Evolutionary conservation across 1,140 invertebrate species (phyloP), one percentile per base, ranked within the genome.

Genomic region (Euwallacea fornicatus): DNA sequence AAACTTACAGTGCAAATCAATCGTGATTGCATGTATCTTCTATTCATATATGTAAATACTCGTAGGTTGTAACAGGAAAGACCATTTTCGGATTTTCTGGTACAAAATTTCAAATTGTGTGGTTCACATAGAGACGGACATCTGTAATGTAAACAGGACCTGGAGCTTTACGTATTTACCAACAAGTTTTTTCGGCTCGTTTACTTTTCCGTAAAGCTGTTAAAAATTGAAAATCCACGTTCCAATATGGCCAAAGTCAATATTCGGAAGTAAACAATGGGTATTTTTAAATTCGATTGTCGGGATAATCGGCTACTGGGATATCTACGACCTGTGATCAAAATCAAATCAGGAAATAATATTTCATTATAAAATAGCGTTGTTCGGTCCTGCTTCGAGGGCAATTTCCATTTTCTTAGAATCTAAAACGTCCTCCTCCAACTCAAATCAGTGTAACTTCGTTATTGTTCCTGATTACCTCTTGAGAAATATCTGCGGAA

Each of bases 41-140:
- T 63, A 63, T 63, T 63, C 61, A 63, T 63, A 41, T 63, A 63
- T 63, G 61, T 63, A 63, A 63, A 63, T 63, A 63, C 46, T 47
- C 43, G 11, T 63, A 33, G 21, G 21, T 33, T 63, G 61, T 63
- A 63, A 21, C 61, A 46, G 42, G 41, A 43, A 63, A 47, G 16
- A 63, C 16, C n/a, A 63, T 63, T 63, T 63, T 46, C 13, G 61
- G 61, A 50, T 63, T 63, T 63, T 63, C 41, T 15, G 50, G 13
- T 10, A 43, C 15, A 63, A 63, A 63, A 46, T 63, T 63, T 63
- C 21, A 63, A 63, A 63, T 63, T 50, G 61, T 63, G 61, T 50
- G 61, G 61, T 63, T 63, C n/a, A 46, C n/a, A 63, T 47, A 13
- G 43, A 63, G 61, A 63, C 46, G 46, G 46, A 63, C 46, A 43